Percentiles rank a stretch among this genome's conserved stretches.
phyloP scores from a whole-genome alignment of 2,797 vertebrate genomes.

The Anas flavirostris region DNA sequence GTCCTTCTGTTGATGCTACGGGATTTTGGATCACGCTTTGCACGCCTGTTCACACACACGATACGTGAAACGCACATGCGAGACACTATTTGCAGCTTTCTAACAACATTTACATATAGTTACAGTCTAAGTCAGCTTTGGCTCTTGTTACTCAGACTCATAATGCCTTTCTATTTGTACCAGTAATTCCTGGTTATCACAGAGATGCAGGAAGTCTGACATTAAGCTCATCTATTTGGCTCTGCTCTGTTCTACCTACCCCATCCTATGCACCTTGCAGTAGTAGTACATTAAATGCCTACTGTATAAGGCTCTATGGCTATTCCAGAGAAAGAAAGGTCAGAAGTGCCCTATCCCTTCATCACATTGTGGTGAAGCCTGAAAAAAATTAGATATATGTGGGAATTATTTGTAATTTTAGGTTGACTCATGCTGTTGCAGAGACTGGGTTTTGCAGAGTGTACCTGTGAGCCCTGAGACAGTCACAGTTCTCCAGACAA shows the following conservation, averaged over 20 bases:
- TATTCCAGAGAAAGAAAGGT: not conserved
- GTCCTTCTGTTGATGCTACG: not conserved
- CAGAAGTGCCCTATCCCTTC: not conserved
- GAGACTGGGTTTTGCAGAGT: not conserved
- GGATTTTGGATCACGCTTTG: not conserved
- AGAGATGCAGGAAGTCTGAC: not conserved
- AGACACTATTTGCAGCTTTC: not conserved
- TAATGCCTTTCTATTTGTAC: not conserved
- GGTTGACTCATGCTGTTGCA: not conserved
- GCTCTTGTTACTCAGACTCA: not conserved
- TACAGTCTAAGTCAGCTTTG: not conserved
- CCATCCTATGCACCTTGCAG: not conserved
- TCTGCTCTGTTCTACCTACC: not conserved
- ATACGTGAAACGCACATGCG: rapidly evolving
- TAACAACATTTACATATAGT: not conserved
- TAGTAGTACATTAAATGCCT: not conserved
- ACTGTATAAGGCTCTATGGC: not conserved
- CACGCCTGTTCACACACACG: not conserved
- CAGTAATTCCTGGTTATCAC: not conserved
- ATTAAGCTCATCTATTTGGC: not conserved
- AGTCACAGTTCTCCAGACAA: not conserved
- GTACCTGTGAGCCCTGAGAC: rapidly evolving
- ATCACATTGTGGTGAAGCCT: not conserved
- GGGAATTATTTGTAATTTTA: not conserved
- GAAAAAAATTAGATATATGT: not conserved